Evolutionary conservation across 2,113 vertebrate genomes (phyloP).

Genomic region (Hippocampus mohnikei): DNA sequence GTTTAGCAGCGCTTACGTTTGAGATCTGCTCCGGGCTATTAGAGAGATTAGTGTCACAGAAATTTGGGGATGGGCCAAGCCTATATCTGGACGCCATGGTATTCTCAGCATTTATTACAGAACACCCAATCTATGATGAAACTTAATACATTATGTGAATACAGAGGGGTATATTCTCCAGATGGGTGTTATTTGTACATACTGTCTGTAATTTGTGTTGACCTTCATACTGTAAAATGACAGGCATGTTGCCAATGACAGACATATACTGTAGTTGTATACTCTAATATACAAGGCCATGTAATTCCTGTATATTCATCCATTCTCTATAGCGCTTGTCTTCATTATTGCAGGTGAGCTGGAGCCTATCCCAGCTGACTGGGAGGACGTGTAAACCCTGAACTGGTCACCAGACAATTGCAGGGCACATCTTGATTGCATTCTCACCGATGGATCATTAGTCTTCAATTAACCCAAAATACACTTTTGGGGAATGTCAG

Average conservation of each 20-base stretch:
- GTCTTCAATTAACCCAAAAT: not conserved
- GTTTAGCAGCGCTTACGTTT: slow-evolving; percentile 63
- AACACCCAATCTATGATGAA: slow-evolving; percentile 42
- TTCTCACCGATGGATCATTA: not conserved
- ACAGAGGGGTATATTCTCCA: slow-evolving; percentile 40
- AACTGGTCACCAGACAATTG: too few species aligned
- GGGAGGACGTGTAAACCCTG: too few species aligned
- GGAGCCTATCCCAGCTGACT: not conserved
- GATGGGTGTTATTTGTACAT: slow-evolving; percentile 25
- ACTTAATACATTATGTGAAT: slow-evolving; percentile 26
- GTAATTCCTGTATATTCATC: not conserved
- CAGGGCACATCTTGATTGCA: not conserved
- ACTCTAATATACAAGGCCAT: not conserved
- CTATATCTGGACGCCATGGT: slow-evolving; percentile 64
- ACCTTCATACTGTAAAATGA: slow-evolving; percentile 36
- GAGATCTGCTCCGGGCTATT: slow-evolving; percentile 66
- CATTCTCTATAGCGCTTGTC: not conserved
- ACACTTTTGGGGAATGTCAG: not conserved
- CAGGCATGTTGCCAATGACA: not conserved
- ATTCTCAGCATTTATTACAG: slow-evolving; percentile 63
- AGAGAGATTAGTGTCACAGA: slow-evolving; percentile 67
- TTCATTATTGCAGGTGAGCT: not conserved
- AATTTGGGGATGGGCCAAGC: slow-evolving; percentile 61
- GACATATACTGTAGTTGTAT: slow-evolving; percentile 11
- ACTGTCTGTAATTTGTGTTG: slow-evolving; percentile 14